Conservation (phyloP, 2,888 invertebrate genomes). For the Pristionchus japonicus region DNA sequence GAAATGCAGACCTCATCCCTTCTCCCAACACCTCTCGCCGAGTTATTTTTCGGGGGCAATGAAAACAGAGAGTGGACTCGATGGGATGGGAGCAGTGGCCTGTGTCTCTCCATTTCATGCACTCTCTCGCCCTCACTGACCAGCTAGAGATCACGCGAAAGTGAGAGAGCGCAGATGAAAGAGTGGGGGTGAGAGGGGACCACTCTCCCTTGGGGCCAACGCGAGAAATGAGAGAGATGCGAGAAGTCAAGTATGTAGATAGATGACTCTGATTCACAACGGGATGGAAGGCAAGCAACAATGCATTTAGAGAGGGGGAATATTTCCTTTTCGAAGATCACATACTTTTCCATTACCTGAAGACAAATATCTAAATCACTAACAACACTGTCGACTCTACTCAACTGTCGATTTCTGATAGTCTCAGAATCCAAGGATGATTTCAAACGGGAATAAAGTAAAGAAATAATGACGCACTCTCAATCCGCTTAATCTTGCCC, state of each 20-base stretch:
- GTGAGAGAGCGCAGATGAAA: not conserved
- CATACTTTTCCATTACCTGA: too few relatives aligned
- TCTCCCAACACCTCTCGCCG: not conserved
- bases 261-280: constrained; percentile 27
- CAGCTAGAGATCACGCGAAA: too few relatives aligned
- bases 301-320: not conserved
- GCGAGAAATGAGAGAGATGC: constrained; percentile 22
- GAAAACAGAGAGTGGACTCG: constrained; percentile 23
- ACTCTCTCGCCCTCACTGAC: too few relatives aligned
- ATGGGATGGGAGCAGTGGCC: too few relatives aligned
- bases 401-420: too few relatives aligned
- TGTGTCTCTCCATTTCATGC: too few relatives aligned
- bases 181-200: not conserved
- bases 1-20: not conserved
- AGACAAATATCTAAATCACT: too few relatives aligned
- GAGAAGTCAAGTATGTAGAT: constrained; percentile 36
- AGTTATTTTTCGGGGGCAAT: constrained; percentile 10
- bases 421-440: too few relatives aligned
- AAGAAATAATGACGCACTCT: constrained; percentile 80
- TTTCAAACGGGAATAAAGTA: not conserved
- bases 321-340: not conserved
- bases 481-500: constrained; percentile 93
- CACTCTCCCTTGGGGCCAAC: not conserved
- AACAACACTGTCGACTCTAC: too few relatives aligned
- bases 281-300: not conserved